Base-by-base conservation (phyloP, 2,113 vertebrate species). In the Gallinago paraguaiae region DNA sequence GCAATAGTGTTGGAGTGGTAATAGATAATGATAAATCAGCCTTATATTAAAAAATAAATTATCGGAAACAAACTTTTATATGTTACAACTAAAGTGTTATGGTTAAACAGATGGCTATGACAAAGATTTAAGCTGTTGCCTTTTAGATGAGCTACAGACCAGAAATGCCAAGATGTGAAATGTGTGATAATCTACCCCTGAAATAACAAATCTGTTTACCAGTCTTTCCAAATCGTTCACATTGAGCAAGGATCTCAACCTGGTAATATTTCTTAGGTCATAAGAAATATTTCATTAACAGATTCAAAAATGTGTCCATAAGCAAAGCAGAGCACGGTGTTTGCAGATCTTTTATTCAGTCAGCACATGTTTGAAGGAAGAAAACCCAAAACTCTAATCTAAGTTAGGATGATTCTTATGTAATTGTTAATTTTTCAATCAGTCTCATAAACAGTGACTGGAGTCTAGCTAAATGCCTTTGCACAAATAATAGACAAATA, bases 201-300 rank as follows among this genome's bases (percentile, higher is more conserved):
- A 87, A 85, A 33, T 86, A 91, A 83, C 41, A 91, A 97, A 92
- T 45, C 25, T 92, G 59, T 92, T 96, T 95, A 54, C 45, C 37
- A 84, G 39, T 59, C 17, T 80, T 92, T 87, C 43, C n/a, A 77
- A 90, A 87, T 84, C 1, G 0, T 72, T 93, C 30, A 33, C 33
- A 82, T 2, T 59, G 57, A 94, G 27, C 45, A 69, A 92, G n/a
- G 60, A 75, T 76, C 31, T 65, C 60, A 95, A 46, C 22, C 25
- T 77, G 53, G 54, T 10, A 85, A 63, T 94, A 82, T 89, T 92
- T 96, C 37, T 85, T 28, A 59, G 9, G 13, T 65, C 93, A 83
- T 71, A 83, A 77, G 71, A 95, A 82, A 27, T 59, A 69, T 24
- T 80, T 33, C 31, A 57, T 61, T 78, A 87, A 69, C 6, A 48